Evolutionary conservation across 2,888 invertebrate genomes (phyloP).

Genomic region (Xylota segnis): DNA sequence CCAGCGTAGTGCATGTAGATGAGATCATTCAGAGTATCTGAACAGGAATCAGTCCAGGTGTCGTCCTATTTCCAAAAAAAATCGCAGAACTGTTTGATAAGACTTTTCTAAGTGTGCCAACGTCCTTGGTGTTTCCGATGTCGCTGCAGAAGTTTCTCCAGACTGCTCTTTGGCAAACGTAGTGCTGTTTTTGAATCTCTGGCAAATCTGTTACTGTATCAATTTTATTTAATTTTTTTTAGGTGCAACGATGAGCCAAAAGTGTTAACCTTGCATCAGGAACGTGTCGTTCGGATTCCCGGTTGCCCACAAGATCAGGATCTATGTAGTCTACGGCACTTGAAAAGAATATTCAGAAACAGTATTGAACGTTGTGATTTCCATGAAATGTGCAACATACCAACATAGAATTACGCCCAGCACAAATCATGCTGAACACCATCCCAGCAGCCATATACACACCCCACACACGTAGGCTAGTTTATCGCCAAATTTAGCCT

Average conservation of each 20-base stretch:
- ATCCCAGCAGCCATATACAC: constrained; percentile 52
- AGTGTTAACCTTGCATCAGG: constrained; percentile 91
- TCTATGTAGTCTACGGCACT: constrained; percentile 87
- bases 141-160: no score
- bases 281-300: constrained; percentile 88
- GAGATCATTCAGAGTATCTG: no score
- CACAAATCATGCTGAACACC: constrained; percentile 32
- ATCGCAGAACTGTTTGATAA: no score
- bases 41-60: no score
- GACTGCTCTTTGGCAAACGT: no score
- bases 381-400: constrained; percentile 87
- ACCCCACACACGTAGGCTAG: constrained; percentile 44
- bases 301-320: constrained; percentile 87
- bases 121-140: no score
- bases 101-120: no score
- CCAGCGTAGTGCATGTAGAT: no score
- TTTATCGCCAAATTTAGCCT: constrained; percentile 63
- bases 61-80: no score
- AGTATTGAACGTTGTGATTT: constrained; percentile 89
- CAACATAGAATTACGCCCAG: constrained; percentile 52
- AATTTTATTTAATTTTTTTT: constrained; percentile 78
- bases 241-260: constrained; percentile 85
- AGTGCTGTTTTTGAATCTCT: no score
- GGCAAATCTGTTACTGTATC: no score
- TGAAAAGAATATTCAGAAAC: constrained; percentile 86